A percentile compares a stretch with the other conserved stretches of the same genome.
These are phyloP conservation scores for Dynastes tityus DNA, from an alignment of 2,888 invertebrate genomes.

Conservation along the genomic window DNA sequence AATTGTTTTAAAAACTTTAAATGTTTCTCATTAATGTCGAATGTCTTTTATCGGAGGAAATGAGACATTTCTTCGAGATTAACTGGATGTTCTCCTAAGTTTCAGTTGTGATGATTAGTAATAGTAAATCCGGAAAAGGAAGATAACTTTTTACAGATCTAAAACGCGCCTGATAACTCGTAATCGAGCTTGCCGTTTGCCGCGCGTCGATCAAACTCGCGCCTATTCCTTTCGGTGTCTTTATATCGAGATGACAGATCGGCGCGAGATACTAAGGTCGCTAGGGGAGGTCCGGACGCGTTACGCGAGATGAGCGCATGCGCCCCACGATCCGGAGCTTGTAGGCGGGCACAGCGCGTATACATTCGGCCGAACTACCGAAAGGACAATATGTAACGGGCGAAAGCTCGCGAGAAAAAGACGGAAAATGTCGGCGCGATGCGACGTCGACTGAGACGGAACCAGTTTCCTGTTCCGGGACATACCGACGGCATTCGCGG, in stretches of 20 bases:
- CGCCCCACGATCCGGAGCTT: conserved; percentile 54
- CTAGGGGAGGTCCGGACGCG: conserved; percentile 66
- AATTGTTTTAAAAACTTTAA: too few relatives aligned
- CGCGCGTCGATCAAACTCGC: conserved; percentile 39
- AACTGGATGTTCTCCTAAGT: too few relatives aligned
- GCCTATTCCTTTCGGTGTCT: background rate
- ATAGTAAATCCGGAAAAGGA: too few relatives aligned
- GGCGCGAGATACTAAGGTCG: conserved; percentile 65
- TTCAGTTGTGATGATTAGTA: too few relatives aligned
- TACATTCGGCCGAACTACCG: conserved; percentile 32
- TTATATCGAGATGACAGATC: conserved; percentile 57
- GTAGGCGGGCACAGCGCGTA: conserved; percentile 55
- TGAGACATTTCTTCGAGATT: too few relatives aligned
- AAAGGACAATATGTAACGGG: conserved; percentile 14
- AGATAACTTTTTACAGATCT: conserved; percentile 18
- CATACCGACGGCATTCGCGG: conserved; percentile 52
- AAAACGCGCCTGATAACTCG: conserved; percentile 1
- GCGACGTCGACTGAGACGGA: background rate
- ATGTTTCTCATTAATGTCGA: too few relatives aligned
- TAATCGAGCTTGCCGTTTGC: background rate
- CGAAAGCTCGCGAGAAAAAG: conserved; percentile 27
- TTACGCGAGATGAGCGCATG: conserved; percentile 52
- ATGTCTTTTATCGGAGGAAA: too few relatives aligned
- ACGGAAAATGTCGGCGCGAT: conserved; percentile 23
- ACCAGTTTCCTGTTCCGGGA: conserved; percentile 1